phyloP scores from a whole-genome alignment of 2,797 vertebrate species.

The Pantherophis alleghaniensis region DNA sequence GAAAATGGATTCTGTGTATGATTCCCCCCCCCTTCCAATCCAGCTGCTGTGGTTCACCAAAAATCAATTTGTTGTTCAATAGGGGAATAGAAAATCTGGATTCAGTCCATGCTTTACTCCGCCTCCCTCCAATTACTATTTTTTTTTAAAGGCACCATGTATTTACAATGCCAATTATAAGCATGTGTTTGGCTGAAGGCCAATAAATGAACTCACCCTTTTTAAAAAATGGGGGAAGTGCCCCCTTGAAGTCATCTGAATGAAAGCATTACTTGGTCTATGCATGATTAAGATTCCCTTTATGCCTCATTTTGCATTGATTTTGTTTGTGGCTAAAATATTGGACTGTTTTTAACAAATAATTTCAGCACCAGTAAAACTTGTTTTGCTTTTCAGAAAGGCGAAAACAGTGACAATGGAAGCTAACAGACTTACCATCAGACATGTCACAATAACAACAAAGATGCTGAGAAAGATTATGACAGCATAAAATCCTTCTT shows the following conservation, averaged over 20 bases:
- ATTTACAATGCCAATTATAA: background rate
- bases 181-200: background rate
- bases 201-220: background rate
- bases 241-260: background rate
- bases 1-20: background rate
- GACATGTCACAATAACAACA: slow-evolving; percentile 85
- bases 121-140: background rate
- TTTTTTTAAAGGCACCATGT: background rate
- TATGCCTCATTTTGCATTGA: background rate
- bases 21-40: background rate
- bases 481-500: slow-evolving; percentile 83
- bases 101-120: background rate
- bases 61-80: background rate
- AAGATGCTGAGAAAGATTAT: slow-evolving; percentile 90
- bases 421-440: slow-evolving; percentile 83
- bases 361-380: background rate
- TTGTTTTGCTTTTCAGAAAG: slow-evolving; percentile 1
- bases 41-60: background rate
- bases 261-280: background rate
- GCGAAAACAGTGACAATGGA: slow-evolving; percentile 45
- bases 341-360: slow-evolving; percentile 20
- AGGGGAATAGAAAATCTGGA: background rate
- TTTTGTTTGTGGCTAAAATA: slow-evolving; percentile 4
- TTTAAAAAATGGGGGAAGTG: background rate
- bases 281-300: background rate